Evolutionary conservation across 2,888 invertebrate genomes (phyloP), one percentile per base, ranked within the genome.

Genomic region (Rotaria macrura): DNA sequence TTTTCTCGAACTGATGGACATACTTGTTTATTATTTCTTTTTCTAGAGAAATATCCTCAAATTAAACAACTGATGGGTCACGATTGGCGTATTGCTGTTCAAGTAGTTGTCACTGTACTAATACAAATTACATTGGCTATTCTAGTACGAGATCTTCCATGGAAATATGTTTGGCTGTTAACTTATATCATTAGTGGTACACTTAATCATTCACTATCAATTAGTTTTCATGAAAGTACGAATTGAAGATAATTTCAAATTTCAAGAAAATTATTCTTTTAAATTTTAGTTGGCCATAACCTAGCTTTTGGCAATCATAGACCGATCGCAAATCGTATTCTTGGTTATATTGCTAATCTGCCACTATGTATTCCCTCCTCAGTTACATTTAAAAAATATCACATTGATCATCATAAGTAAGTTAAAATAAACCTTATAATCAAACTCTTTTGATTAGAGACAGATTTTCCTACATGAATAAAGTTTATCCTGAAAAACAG

Each of bases 181-280:
- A 95, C 96, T 0, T 99, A 99, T 91, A 95, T 94, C 90, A 95
- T 97, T 90, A 97, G 98, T 0, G 99, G 99, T 12, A 94, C 96
- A 55, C 94, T 97, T 88, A 97, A 97, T 91, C 97, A 97, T 91
- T 94, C 96, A 0, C 92, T 97, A 84, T 95, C 95, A 54, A 88
- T 91, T 17, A 98, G 97, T 0, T 95, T 99, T 85, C 99, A 99
- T 91, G 99, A 99, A 92, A 90, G 79, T 79, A 79, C 14, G 79
- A 14, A 79, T 43, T n/a, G 2, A n/a, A 20, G 25, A 12, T 5
- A 6, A 17, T 65, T 17, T 2, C 1, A 65, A 65, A 65, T 17
- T 3, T 38, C 25, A 43, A 43, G 0, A n/a, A n/a, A 25, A n/a
- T 43, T 0, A 12, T 52, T 52, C 5, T 52, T 23, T 0, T 92